phyloP scores from a whole-genome alignment of 2,113 vertebrate genomes.

The Trichomycterus rosablanca region DNA sequence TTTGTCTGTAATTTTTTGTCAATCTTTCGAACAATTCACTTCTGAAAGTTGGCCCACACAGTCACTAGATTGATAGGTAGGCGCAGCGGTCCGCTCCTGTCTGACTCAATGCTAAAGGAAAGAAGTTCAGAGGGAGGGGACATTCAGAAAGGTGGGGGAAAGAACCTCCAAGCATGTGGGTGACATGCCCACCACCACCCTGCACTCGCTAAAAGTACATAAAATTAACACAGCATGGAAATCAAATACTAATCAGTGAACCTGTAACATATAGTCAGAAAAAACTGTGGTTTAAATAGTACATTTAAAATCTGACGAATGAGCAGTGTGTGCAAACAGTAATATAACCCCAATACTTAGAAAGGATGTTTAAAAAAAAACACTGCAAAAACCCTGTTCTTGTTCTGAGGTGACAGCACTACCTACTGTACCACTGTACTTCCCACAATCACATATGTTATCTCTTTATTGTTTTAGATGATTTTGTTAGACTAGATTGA shows the following conservation, averaged over 20 bases:
- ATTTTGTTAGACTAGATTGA: too few species aligned
- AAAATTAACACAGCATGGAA: slow-evolving; percentile 35
- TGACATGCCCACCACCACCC: not conserved
- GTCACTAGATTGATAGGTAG: slow-evolving; percentile 19
- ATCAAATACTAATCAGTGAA: not conserved
- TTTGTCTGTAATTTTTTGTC: slow-evolving; percentile 32
- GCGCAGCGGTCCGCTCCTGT: slow-evolving; percentile 2
- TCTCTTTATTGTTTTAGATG: too few species aligned
- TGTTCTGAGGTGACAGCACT: too few species aligned
- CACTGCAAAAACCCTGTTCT: too few species aligned
- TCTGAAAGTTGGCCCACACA: slow-evolving; percentile 29
- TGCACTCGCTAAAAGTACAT: slow-evolving; percentile 1
- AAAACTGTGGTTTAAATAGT: too few species aligned
- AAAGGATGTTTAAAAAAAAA: too few species aligned
- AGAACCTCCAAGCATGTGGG: slow-evolving; percentile 26
- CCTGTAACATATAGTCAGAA: too few species aligned
- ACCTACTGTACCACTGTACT: too few species aligned
- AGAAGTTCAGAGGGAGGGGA: slow-evolving; percentile 46
- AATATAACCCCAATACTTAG: too few species aligned
- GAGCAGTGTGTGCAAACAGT: too few species aligned
- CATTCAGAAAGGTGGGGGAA: slow-evolving; percentile 46
- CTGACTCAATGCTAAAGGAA: slow-evolving; percentile 38
- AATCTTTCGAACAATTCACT: slow-evolving; percentile 46
- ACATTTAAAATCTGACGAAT: too few species aligned
- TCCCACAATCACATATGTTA: too few species aligned